Evolutionary conservation across 2,888 invertebrate genomes (phyloP), one percentile per base, ranked within the genome.

Genomic region (Malthinus seriepunctatus): DNA sequence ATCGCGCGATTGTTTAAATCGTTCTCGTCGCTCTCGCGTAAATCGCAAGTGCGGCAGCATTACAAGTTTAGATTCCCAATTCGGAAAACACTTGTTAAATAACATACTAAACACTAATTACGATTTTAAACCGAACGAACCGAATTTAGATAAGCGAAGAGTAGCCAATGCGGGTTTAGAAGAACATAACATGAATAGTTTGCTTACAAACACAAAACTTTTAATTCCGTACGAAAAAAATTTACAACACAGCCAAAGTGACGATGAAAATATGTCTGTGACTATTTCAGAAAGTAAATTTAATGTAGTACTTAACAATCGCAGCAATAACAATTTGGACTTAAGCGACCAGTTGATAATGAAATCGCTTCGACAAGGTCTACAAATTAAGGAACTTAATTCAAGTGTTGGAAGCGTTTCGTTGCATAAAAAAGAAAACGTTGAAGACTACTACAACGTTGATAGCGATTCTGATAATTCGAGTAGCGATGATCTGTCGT

Each of bases 61-160:
- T 39, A 89, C 91, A 0, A 92, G 92, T 9, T 85, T 92, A 33
- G 93, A 93, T 73, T 92, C 91, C 67, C 91, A 91, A 76, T 81
- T 88, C n/a, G 86, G 86, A 49, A 82, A 86, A 34, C 88, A 88
- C 72, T 83, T 88, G 76, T 76, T 88, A 32, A 86, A 86, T 62
- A 86, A 86, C 62, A 84, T 85, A 0, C 79, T 84, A 8, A 83
- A 84, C 0, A 84, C 84, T 56, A 73, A 75, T 12, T 66, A 76
- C 1, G 83, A 83, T 56, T 81, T 83, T 38, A 82, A 83, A 44
- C 79, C 82, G 47, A 81, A 85, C 37, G 83, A 84, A 56, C 84
- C 84, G 1, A 84, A 84, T 67, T 76, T 84, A 69, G 82, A 80
- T 52, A 75, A 84, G 50, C 32, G 62, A 10, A 74, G 84, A 45